These are phyloP conservation scores for Parotocinclus haroldoi DNA, from an alignment of 2,797 vertebrate species.

Conservation along the genomic window DNA sequence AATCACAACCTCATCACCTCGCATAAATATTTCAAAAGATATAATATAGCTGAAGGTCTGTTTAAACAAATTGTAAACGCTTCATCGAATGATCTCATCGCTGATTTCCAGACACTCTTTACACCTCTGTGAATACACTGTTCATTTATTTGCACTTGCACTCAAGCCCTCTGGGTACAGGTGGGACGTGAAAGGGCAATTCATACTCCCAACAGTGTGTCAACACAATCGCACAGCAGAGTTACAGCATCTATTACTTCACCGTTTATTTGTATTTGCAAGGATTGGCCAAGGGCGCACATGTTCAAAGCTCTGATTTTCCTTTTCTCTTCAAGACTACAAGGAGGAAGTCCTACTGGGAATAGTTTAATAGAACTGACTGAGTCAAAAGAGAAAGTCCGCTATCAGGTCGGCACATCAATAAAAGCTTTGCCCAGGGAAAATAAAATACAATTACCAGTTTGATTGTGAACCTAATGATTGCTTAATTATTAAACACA, in stretches of 20 bases:
- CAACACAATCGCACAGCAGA: slow-evolving; percentile 40
- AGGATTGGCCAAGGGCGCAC: slow-evolving; percentile 29
- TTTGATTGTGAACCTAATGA: slow-evolving; percentile 56
- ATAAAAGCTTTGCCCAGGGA: slow-evolving; percentile 32
- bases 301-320: slow-evolving; percentile 30
- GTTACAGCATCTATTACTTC: slow-evolving; percentile 41
- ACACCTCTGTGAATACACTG: slow-evolving; percentile 9
- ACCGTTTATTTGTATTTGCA: slow-evolving; percentile 47
- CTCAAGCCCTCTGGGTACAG: slow-evolving; percentile 25
- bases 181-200: slow-evolving; percentile 21
- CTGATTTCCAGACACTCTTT: slow-evolving; percentile 9
- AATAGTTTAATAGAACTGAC: slow-evolving; percentile 29
- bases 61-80: too few species aligned
- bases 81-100: not conserved
- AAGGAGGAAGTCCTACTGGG: not conserved
- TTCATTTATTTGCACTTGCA: slow-evolving; percentile 21
- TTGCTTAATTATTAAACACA: slow-evolving; percentile 63
- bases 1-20: too few species aligned
- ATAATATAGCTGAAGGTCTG: too few species aligned
- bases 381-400: slow-evolving; percentile 19
- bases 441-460: slow-evolving; percentile 58
- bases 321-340: not conserved
- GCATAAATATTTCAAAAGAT: too few species aligned
- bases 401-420: slow-evolving; percentile 22
- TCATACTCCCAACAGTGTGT: slow-evolving; percentile 25